Base-by-base conservation (phyloP, 2,888 invertebrate species). In the Tetragonula carbonaria region DNA sequence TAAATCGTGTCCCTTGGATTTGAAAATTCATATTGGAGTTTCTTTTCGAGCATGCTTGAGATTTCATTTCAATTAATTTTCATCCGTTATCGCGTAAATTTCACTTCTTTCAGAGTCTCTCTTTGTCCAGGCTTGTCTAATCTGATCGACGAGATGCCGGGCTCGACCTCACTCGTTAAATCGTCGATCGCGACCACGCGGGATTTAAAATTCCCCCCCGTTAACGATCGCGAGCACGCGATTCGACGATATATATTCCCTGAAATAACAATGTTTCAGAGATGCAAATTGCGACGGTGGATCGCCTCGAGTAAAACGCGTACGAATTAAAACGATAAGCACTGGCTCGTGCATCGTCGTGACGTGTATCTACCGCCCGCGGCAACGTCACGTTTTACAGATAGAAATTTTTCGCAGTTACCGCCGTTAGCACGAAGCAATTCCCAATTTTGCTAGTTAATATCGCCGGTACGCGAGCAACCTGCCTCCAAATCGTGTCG, bases 271-370 rank as follows among this genome's bases (percentile, higher is more conserved):
- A 70, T 66, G 28, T 50, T 75, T 53, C 21, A 33, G 16, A 45
- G 71, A 75, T 13, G 71, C 28, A 78, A 82, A 84, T 79, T 77
- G 57, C 59, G 53, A 45, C 65, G 62, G n/a, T 57, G 67, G 33
- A 75, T 71, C 62, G 80, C 84, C 62, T 33, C 38, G 16, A 55
- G 84, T 72, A 33, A 16, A 71, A 66, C 76, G 84, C 67, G 76
- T 78, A 77, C 65, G 68, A 18, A 76, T 77, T 77, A 70, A 80
- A 18, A 50, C 45, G 59, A 65, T 67, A 86, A 82, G 23, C 59
- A 70, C n/a, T n/a, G 14, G 38, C n/a, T 33, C 23, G 55, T 66
- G 55, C 51, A 65, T 33, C 18, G 28, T 51, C 8, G 21, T 68
- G 33, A 33, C 2, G 33, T 33, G 3, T 53, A 18, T 62, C 38